A percentile compares a stretch with the other conserved stretches of the same genome.
These are phyloP conservation scores for cattle (Bos taurus) DNA, from an alignment of 2,113 vertebrate genomes.

Conservation along the genomic window ARS-UCD2.0 NC_037347.1:45565001-45565500, in stretches of 20 bases:
- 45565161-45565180: background rate
- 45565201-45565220: background rate
- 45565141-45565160: background rate
- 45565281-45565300: background rate
- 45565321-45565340: background rate
- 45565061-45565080: conserved; percentile 57
- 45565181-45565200: background rate
- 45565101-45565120: background rate
- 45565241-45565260: background rate
- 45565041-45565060: conserved; percentile 77
- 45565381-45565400: background rate
- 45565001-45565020: conserved; percentile 87
- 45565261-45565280: background rate
- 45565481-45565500: background rate
- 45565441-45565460: background rate
- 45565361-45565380: background rate
- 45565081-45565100: background rate
- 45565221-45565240: background rate
- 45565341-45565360: background rate
- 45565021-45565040: conserved; percentile 71
- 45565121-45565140: conserved; percentile 44
- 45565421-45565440: background rate
- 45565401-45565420: background rate
- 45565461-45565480: background rate
- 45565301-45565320: background rate